Conservation (phyloP, 2,113 vertebrate genomes). For the Cynocephalus volans region DNA sequence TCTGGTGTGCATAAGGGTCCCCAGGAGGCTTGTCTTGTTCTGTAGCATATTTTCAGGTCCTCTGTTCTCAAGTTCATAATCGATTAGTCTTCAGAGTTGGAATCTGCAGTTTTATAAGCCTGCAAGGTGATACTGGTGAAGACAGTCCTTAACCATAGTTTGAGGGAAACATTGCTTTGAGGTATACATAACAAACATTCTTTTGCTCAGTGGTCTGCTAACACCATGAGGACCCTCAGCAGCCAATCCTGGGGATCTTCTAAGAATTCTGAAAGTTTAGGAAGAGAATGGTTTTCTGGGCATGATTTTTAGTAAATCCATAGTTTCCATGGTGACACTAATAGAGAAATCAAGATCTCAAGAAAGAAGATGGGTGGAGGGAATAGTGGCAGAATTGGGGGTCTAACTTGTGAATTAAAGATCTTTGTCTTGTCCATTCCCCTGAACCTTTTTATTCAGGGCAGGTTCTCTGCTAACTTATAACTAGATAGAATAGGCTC, state of each 20-base stretch:
- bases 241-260: not conserved
- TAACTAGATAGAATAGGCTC: not conserved
- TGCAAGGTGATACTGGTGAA: not conserved
- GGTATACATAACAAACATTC: not conserved
- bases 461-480: not conserved
- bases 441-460: not conserved
- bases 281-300: not conserved
- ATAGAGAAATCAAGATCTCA: not conserved
- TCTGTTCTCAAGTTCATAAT: not conserved
- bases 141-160: not conserved
- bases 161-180: constrained; percentile 36
- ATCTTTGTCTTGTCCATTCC: not conserved
- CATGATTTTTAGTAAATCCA: not conserved
- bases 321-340: constrained; percentile 14
- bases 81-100: not conserved
- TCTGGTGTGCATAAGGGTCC: not conserved
- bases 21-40: not conserved
- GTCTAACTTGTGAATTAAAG: not conserved
- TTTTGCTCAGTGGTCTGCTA: not conserved
- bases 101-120: not conserved
- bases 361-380: not conserved
- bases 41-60: not conserved
- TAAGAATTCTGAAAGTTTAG: constrained; percentile 32
- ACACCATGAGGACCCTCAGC: not conserved
- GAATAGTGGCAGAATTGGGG: not conserved